Evolutionary conservation across 2,888 invertebrate species (phyloP), one percentile per base, ranked within the genome.

Genomic region (Hirtodrosophila duncani): DNA sequence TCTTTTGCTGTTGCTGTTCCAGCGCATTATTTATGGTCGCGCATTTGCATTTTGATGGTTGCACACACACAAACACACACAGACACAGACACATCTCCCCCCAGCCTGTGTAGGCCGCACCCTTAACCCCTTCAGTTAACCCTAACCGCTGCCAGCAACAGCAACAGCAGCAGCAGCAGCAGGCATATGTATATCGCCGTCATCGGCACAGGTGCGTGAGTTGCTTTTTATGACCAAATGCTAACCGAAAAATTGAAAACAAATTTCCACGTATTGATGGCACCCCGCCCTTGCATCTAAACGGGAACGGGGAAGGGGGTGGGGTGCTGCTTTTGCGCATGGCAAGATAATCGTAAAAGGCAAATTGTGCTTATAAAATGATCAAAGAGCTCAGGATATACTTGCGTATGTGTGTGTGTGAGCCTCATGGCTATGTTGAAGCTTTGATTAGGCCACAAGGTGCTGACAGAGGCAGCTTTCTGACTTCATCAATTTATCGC

Each of bases 1-100:
- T 6, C 20, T 20, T 21, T 34, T 50, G 18, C 42, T 41, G 41
- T 56, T 62, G 20, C 36, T 56, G 71, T 69, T 53, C 62, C 43
- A 48, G 65, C 41, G 57, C 65, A 65, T 78, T 70, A 78, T 78
- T 77, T 77, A 80, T 77, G 70, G 66, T 63, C 61, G 65, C 79
- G 65, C 77, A 82, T 82, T 82, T 82, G 82, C 82, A 82, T 77
- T 71, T 81, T 72, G 66, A 67, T 69, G 72, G 71, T 60, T 46
- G 48, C 46, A 49, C 53, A 43, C 36, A 44, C 27, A 48, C 38
- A 21, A 10, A 18, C 31, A 5, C 37, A 20, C 2, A 14, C 26
- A 24, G 16, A 29, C 8, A 13, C 21, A 24, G 5, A 20, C 9
- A 31, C 10, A 9, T 23, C 10, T 18, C 14, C 6, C 13, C 41